Evolutionary conservation across 2,888 invertebrate genomes (phyloP), one percentile per base, ranked within the genome.

Genomic region (Cremastinae sp.): DNA sequence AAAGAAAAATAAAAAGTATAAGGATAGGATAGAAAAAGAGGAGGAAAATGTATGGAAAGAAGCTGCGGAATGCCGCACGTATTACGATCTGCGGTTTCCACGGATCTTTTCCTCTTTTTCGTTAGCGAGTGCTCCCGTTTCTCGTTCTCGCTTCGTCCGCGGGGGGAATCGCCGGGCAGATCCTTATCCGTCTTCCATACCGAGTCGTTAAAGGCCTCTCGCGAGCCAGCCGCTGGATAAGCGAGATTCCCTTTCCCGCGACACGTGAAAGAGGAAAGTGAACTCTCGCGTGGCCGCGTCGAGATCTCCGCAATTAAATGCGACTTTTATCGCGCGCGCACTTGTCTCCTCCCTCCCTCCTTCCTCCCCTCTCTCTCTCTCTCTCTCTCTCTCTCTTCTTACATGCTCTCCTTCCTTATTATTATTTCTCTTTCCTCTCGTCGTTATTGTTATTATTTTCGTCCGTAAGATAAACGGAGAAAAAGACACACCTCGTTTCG

Each of bases 301-400:
- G 75, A 59, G 69, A 56, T 72, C 75, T 53, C 72, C 68, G 75
- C 73, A 76, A 76, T 76, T 73, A 76, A 76, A 69, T 54, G 18
- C 47, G 28, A 5, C 2, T 28, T 28, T 28, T 28, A 68, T 34
- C 69, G 73, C 65, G 53, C 59, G 47, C 47, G 34, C 53, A 41
- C 38, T 41, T 28, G 16, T 34, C 43, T 5, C 59, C 43, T 28
- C 28, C 5, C 5, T 5, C 28, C 28, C 5, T 28, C 28, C 28
- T 28, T 28, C n/a, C n/a, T n/a, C n/a, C n/a, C n/a, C n/a, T n/a
- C n/a, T n/a, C n/a, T n/a, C n/a, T n/a, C n/a, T n/a, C n/a, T n/a
- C n/a, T n/a, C n/a, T n/a, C n/a, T n/a, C n/a, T n/a, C n/a, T n/a
- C n/a, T n/a, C n/a, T n/a, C n/a, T n/a, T n/a, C n/a, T n/a, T n/a